A percentile compares a stretch with the other conserved stretches of the same genome.
Conservation (phyloP, 2,888 invertebrate genomes). For the Apamea monoglypha region DNA sequence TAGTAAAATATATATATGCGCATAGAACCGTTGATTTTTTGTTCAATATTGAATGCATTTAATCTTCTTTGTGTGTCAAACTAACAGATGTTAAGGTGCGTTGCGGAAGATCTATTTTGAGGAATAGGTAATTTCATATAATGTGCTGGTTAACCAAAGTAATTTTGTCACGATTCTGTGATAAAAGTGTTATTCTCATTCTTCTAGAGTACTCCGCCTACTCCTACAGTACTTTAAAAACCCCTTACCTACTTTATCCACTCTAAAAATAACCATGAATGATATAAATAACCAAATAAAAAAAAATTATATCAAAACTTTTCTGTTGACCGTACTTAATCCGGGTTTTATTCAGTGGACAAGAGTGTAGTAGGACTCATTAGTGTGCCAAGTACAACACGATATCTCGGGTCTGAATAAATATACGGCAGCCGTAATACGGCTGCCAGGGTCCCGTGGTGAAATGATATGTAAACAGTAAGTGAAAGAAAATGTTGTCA, state of each 20-base stretch:
- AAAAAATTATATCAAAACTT: neutral
- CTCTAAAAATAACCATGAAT: conserved; percentile 11
- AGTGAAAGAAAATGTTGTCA: neutral
- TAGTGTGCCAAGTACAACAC: conserved; percentile 54
- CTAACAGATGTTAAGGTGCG: neutral
- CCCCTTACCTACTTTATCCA: no score
- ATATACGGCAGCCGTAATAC: conserved; percentile 21
- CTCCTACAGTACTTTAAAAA: neutral
- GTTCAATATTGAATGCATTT: no score
- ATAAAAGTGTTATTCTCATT: neutral
- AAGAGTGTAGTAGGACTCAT: conserved; percentile 61
- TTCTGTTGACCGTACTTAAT: conserved; percentile 46
- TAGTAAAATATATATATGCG: no score
- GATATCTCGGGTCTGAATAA: conserved; percentile 33
- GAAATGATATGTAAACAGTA: conserved; percentile 14
- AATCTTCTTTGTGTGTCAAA: no score
- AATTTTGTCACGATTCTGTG: neutral
- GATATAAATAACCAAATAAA: neutral
- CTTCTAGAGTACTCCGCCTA: neutral
- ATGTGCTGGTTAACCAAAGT: neutral
- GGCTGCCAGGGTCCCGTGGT: conserved; percentile 5
- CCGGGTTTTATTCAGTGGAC: conserved; percentile 56
- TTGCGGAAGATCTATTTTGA: neutral
- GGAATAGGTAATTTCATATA: neutral
- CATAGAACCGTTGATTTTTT: no score